Conservation (phyloP, 2,797 vertebrate genomes). For the Danio tinwini region DNA sequence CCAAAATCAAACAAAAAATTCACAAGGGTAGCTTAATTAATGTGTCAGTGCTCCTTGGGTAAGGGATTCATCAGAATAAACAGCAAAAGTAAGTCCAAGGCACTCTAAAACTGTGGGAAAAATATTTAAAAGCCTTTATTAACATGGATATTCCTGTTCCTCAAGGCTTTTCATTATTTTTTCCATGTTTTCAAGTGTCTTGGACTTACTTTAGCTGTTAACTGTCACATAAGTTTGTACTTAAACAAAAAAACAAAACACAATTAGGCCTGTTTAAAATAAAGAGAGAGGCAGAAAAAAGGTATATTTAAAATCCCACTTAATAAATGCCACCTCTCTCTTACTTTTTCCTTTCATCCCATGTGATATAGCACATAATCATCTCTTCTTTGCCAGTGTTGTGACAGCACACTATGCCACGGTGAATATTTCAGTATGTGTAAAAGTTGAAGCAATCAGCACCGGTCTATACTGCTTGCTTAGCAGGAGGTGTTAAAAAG, state of each 20-base stretch:
- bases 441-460: constrained; percentile 63
- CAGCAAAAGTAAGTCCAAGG: too few species aligned
- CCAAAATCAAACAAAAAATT: too few species aligned
- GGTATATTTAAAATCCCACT: constrained; percentile 5
- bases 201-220: too few species aligned
- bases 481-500: constrained; percentile 63
- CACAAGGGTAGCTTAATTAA: too few species aligned
- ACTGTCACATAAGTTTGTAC: background rate
- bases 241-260: background rate
- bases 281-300: background rate
- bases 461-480: constrained; percentile 61
- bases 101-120: too few species aligned
- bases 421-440: constrained; percentile 61
- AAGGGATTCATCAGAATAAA: too few species aligned
- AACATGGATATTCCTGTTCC: too few species aligned
- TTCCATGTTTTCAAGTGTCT: too few species aligned
- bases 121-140: too few species aligned
- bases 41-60: too few species aligned
- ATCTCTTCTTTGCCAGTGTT: constrained; percentile 38
- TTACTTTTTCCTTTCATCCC: constrained; percentile 8
- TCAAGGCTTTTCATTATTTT: too few species aligned
- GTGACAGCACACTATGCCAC: constrained; percentile 36
- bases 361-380: constrained; percentile 45
- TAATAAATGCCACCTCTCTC: constrained; percentile 24
- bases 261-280: background rate